phyloP scores from a whole-genome alignment of 2,888 invertebrate species.

The Apotomis betuletana region DNA sequence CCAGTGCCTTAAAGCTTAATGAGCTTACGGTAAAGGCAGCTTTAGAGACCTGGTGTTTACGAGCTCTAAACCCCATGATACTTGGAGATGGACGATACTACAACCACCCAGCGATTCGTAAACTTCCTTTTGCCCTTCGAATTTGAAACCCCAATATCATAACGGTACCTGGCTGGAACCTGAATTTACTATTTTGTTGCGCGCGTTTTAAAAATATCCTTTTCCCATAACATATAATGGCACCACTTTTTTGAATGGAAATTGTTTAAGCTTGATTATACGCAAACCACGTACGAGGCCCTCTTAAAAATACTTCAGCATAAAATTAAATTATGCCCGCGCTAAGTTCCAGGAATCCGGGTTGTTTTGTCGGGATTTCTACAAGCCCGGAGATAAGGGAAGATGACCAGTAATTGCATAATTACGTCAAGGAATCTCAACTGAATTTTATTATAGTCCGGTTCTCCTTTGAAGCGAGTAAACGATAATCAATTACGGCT shows the following conservation, averaged over 20 bases:
- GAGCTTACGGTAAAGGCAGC: too few relatives aligned
- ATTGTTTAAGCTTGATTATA: constrained; percentile 14
- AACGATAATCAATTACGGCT: constrained; percentile 23
- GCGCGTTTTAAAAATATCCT: too few relatives aligned
- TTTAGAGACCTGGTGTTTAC: too few relatives aligned
- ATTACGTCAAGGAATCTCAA: constrained; percentile 36
- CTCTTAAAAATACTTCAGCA: constrained; percentile 20
- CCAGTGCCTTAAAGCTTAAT: too few relatives aligned
- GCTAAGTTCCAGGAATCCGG: constrained; percentile 32
- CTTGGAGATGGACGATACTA: too few relatives aligned
- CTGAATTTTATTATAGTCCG: constrained; percentile 34
- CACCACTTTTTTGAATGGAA: neutral
- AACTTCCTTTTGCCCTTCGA: neutral
- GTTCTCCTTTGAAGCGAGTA: constrained; percentile 24
- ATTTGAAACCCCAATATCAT: constrained; percentile 1
- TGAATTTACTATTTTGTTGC: neutral
- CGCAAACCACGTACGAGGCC: constrained; percentile 2
- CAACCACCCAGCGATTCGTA: too few relatives aligned
- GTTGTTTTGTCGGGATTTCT: constrained; percentile 38
- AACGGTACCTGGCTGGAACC: neutral
- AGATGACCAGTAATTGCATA: constrained; percentile 38
- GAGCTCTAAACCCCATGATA: too few relatives aligned
- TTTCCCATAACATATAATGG: neutral
- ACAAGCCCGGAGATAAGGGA: constrained; percentile 32
- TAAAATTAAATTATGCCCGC: constrained; percentile 29